These are phyloP conservation scores for Leistus spinibarbis DNA, from an alignment of 2,888 invertebrate genomes.

Conservation along the genomic window DNA sequence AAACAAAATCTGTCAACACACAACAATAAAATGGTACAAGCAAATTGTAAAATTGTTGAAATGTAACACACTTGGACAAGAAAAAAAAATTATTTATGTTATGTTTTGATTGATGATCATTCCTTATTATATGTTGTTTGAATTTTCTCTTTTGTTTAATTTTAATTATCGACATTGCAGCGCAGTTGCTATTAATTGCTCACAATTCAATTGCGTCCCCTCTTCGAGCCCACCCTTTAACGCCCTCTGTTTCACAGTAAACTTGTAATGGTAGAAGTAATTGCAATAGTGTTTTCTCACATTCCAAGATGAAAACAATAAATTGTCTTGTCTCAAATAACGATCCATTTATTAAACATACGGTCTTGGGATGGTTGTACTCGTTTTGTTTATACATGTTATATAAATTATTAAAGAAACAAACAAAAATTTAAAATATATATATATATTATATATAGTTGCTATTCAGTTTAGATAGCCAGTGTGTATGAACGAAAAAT, in stretches of 20 bases:
- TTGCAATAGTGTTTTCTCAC: conserved; percentile 56
- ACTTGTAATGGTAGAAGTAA: background rate
- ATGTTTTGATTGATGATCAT: too few species aligned
- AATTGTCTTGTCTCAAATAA: conserved; percentile 50
- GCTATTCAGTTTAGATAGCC: conserved; percentile 31
- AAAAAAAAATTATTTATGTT: too few species aligned
- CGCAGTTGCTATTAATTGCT: too few species aligned
- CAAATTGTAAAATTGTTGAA: background rate
- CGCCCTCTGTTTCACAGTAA: background rate
- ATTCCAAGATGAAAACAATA: conserved; percentile 57
- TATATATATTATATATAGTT: conserved; percentile 27
- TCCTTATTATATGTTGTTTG: too few species aligned
- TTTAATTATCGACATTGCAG: too few species aligned
- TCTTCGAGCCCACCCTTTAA: background rate
- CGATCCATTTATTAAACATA: too few species aligned
- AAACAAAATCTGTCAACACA: too few species aligned
- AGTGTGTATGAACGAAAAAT: conserved; percentile 53
- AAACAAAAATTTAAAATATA: too few species aligned
- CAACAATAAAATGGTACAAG: background rate
- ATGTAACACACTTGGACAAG: background rate
- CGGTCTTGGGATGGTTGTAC: too few species aligned
- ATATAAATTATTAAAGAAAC: background rate
- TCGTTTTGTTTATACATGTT: background rate
- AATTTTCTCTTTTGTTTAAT: too few species aligned
- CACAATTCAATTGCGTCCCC: background rate